Base-by-base conservation (phyloP, 2,888 invertebrate species). In the Trypoxylon attenuatum region DNA sequence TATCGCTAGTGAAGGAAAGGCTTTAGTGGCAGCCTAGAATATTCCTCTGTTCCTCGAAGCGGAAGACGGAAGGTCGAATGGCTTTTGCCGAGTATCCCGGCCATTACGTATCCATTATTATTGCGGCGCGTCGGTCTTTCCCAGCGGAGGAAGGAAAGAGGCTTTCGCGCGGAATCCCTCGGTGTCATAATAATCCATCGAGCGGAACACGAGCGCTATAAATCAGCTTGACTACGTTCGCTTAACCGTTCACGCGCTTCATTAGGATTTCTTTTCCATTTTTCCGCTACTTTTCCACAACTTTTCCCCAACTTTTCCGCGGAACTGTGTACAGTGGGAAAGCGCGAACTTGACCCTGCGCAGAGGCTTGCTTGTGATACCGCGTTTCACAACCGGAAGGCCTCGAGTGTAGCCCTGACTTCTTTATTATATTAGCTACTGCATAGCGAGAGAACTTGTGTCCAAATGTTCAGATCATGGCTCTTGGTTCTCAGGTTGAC, bases 101-200 rank as follows among this genome's bases (percentile, higher is more conserved):
- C 47, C 53, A 41, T 54, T 57, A 58, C 10, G 43, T 45, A 42
- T 58, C 52, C 58, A 45, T 65, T 58, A 73, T 69, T 58, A 27
- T 62, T 33, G 42, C 15, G 8, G 13, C 33, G 18, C 46, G 45
- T 46, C 68, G 61, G 59, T 66, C 62, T 56, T 51, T 59, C 46
- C 46, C 73, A 45, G 6, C 22, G 25, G 54, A 25, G 25, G 42
- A 13, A 23, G 47, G 46, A 18, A 21, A 50, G 18, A 19, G 18
- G 10, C 19, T 27, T 13, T 29, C 38, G 15, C 46, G 19, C 39
- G 64, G 73, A 69, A 74, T 75, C 53, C 58, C 25, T 39, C 71
- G 72, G 74, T 76, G 76, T 76, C 74, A 69, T 74, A 76, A 74
- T 64, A 72, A 75, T 72, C 69, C 59, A 46, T 49, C 57, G 62